Evolutionary conservation across 2,797 vertebrate species (phyloP), one percentile per base, ranked within the genome.

Genomic region (Muscicapa comitata): DNA sequence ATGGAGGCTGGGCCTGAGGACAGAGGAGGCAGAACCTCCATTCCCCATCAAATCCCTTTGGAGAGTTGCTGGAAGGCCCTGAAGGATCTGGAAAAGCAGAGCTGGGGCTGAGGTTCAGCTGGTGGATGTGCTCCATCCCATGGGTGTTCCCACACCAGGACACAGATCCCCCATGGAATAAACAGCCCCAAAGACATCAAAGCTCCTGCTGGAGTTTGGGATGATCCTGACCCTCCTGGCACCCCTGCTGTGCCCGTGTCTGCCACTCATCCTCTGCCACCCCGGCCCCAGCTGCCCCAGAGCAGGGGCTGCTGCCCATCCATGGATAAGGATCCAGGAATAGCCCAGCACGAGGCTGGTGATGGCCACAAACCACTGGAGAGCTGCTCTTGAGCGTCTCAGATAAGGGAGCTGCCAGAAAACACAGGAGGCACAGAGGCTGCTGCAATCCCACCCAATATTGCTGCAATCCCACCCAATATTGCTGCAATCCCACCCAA

Each of bases 201-300:
- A 26, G 10, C 19, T 66, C 42, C 62, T 25, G 38, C 48, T 31
- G 51, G 29, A 45, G 55, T 62, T 5, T 38, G 28, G 45, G 43
- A 45, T 13, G 12, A 0, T 10, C 37, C 70, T 3, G 13, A 0
- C 10, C 4, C 26, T 37, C 17, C 0, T 10, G 75, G 61, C 75
- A 26, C 21, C 61, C 20, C 53, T 43, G 25, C 59, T 3, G 26
- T 28, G 31, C 42, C 42, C 42, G 2, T 7, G 43, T 10, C 43
- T 45, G 43, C 13, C 78, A 3, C n/a, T 9, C 21, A 15, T 47
- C 45, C 45, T 8, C 45, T 8, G 45, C 4, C 43, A 43, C 19
- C 43, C 43, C 43, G 40, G 40, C 40, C 40, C 15, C 40, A 42
- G 92, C 37, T 38, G 37, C 11, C 37, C 37, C 42, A 42, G 42